phyloP scores from a whole-genome alignment of 2,113 vertebrate species.

The Oreochromis aureus region DNA sequence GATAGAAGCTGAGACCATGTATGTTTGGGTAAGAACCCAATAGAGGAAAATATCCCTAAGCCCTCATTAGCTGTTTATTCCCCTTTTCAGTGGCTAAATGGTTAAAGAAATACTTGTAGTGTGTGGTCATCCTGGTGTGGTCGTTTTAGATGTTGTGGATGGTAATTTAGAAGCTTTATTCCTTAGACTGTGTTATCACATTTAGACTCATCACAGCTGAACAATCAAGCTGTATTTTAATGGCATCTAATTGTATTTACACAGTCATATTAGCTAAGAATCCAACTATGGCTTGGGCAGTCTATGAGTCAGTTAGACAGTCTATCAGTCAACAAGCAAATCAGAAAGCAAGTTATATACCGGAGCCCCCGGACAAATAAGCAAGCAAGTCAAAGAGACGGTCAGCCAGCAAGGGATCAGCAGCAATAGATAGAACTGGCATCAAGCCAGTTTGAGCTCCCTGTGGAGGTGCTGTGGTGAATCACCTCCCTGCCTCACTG shows the following conservation, averaged over 20 bases:
- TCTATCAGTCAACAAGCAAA: slow-evolving; percentile 17
- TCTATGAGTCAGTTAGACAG: neutral
- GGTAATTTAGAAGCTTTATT: neutral
- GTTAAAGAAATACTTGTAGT: neutral
- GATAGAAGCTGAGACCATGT: neutral
- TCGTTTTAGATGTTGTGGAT: neutral
- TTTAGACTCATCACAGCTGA: neutral
- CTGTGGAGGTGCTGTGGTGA: slow-evolving; percentile 28
- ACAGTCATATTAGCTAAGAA: neutral
- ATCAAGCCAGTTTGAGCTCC: slow-evolving; percentile 28
- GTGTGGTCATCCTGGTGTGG: neutral
- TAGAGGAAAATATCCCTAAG: neutral
- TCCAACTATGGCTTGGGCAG: neutral
- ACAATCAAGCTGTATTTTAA: slow-evolving; percentile 1
- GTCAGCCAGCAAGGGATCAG: slow-evolving; percentile 18
- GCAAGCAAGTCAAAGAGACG: slow-evolving; percentile 9
- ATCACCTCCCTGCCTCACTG: slow-evolving; percentile 33
- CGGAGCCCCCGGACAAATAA: slow-evolving; percentile 9
- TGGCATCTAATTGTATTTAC: slow-evolving; percentile 9
- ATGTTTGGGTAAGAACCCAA: neutral
- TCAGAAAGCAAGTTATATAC: neutral
- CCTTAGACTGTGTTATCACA: neutral
- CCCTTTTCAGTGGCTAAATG: neutral
- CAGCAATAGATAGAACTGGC: slow-evolving; percentile 33
- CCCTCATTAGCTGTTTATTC: neutral